A percentile compares a stretch with the other conserved stretches of the same genome.
phyloP scores from a whole-genome alignment of 2,888 invertebrate species.

The Celastrina argiolus region DNA sequence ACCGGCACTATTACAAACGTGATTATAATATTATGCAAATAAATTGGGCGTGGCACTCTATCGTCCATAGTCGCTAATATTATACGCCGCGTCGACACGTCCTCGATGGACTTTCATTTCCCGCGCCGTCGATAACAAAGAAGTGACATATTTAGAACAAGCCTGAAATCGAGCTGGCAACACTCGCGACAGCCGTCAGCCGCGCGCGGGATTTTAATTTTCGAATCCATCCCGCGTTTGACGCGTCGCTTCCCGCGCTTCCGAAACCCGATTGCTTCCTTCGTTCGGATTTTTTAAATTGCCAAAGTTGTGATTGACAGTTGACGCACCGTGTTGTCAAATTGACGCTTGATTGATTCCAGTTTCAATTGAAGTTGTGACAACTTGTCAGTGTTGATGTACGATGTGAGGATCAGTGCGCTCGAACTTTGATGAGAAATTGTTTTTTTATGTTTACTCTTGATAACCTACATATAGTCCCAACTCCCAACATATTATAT shows the following conservation, averaged over 20 bases:
- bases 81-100: constrained; percentile 65
- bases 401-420: constrained; percentile 24
- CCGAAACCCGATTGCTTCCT: constrained; percentile 61
- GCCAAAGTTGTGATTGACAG: constrained; percentile 64
- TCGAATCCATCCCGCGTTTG: constrained; percentile 66
- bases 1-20: no score
- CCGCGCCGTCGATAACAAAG: constrained; percentile 74
- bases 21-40: background rate
- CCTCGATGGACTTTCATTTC: constrained; percentile 74
- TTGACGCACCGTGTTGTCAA: constrained; percentile 46
- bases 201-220: constrained; percentile 72
- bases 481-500: background rate
- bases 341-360: constrained; percentile 59
- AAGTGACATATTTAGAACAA: constrained; percentile 78
- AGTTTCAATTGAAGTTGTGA: constrained; percentile 49
- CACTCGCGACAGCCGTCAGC: constrained; percentile 64
- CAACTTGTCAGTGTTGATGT: constrained; percentile 35
- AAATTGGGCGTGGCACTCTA: background rate
- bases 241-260: constrained; percentile 52
- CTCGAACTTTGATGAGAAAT: constrained; percentile 18
- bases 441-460: background rate
- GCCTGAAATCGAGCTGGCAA: constrained; percentile 69
- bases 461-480: background rate
- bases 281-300: constrained; percentile 52
- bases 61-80: constrained; percentile 43